Conservation (phyloP, 2,113 vertebrate species). For the Mastomys coucha region DNA sequence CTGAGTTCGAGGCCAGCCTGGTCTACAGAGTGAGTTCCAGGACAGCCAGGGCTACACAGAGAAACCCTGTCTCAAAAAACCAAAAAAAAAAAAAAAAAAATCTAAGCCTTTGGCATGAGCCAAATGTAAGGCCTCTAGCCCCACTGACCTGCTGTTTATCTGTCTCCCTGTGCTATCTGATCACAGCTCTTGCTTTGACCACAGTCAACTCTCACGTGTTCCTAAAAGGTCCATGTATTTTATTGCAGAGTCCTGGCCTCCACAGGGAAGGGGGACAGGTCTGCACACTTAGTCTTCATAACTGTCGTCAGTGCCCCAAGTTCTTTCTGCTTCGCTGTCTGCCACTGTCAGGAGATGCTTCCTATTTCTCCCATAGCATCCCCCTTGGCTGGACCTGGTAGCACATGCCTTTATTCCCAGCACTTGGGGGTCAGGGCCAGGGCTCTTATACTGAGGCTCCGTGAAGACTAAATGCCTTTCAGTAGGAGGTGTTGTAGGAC, state of each 20-base stretch:
- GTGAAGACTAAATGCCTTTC: conserved; percentile 24
- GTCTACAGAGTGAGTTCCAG: no score
- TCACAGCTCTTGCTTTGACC: neutral
- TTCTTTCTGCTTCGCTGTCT: neutral
- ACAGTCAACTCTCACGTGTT: neutral
- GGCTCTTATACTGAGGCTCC: neutral
- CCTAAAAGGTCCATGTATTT: neutral
- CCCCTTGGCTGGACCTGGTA: neutral
- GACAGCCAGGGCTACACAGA: no score
- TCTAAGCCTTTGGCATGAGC: neutral
- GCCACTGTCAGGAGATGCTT: neutral
- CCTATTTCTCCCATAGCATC: neutral
- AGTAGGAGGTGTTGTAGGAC: neutral
- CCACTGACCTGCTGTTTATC: neutral
- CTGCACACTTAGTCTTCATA: neutral
- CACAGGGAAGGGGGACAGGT: neutral
- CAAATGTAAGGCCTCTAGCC: neutral
- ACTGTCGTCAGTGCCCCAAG: neutral
- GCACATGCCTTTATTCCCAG: neutral
- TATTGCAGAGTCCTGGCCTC: neutral
- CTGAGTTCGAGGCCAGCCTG: no score
- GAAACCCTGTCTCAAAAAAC: no score
- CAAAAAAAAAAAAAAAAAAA: no score
- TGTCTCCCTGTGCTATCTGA: neutral
- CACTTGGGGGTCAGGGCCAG: neutral